Evolutionary conservation across 2,797 vertebrate genomes (phyloP).

Genomic region (Acanthurus lineatus): DNA sequence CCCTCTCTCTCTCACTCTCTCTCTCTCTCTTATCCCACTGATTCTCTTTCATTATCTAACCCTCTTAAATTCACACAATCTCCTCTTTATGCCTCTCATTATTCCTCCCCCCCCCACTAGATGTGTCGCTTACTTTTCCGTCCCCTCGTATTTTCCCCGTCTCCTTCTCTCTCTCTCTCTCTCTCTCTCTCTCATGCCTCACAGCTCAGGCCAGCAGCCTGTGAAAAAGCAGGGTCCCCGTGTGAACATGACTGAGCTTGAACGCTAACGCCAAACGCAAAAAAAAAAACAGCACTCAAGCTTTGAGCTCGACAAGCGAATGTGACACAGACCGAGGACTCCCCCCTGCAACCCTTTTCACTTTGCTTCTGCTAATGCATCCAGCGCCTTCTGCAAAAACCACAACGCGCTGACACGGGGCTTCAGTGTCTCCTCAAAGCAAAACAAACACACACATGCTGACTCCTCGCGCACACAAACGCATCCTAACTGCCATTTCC

Average conservation of each 20-base stretch:
- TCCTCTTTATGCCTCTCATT: slow-evolving; percentile 75
- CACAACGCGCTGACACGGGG: slow-evolving; percentile 16
- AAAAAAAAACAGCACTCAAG: slow-evolving; percentile 41
- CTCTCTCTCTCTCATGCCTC: slow-evolving; percentile 48
- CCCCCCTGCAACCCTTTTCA: slow-evolving; percentile 25
- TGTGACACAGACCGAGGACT: slow-evolving; percentile 42
- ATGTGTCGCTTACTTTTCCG: slow-evolving; percentile 47
- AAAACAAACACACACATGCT: slow-evolving; percentile 10
- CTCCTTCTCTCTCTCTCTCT: background rate
- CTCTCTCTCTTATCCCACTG: slow-evolving; percentile 47
- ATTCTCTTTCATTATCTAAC: slow-evolving; percentile 73
- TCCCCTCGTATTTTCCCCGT: slow-evolving; percentile 26
- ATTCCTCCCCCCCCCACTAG: slow-evolving; percentile 48
- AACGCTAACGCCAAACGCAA: slow-evolving; percentile 28
- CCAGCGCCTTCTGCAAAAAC: slow-evolving; percentile 27
- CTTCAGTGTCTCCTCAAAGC: slow-evolving; percentile 9
- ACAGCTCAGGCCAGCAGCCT: slow-evolving; percentile 50
- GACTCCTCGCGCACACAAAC: slow-evolving; percentile 6
- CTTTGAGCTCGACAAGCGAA: slow-evolving; percentile 47
- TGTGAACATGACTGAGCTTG: slow-evolving; percentile 48
- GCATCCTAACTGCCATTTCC: background rate
- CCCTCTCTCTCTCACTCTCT: slow-evolving; percentile 29
- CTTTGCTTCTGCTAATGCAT: slow-evolving; percentile 49
- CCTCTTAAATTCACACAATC: slow-evolving; percentile 74
- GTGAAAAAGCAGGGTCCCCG: slow-evolving; percentile 44